Evolutionary conservation across 2,113 vertebrate species (phyloP).

Genomic region (Ctenomys sociabilis): DNA sequence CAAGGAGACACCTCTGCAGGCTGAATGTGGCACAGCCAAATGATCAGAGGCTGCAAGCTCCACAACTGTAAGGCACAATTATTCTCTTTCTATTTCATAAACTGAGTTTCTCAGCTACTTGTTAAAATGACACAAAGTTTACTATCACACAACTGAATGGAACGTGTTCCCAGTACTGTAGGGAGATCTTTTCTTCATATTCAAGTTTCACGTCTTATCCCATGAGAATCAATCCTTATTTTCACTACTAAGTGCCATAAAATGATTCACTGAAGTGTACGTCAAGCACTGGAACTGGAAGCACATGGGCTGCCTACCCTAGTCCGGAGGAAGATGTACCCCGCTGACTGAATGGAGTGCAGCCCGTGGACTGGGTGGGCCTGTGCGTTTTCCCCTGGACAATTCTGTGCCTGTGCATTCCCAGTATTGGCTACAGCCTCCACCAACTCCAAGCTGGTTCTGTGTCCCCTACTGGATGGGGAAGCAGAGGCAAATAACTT

Average conservation of each 20-base stretch:
- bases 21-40: no score
- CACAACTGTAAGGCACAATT: not conserved
- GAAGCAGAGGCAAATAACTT: not conserved
- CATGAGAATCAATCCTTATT: no score
- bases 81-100: not conserved
- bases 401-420: not conserved
- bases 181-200: not conserved
- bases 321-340: not conserved
- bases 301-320: not conserved
- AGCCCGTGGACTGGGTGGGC: not conserved
- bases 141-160: not conserved
- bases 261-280: not conserved
- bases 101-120: not conserved
- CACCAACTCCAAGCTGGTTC: not conserved
- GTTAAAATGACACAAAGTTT: not conserved
- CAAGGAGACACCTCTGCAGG: accelerated
- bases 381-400: not conserved
- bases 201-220: accelerated
- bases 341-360: not conserved
- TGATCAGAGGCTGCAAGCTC: not conserved
- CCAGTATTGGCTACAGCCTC: not conserved
- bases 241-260: not conserved
- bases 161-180: accelerated
- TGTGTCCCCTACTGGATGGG: not conserved
- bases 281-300: not conserved